Evolutionary conservation across 1,140 invertebrate genomes (phyloP).

Genomic region (Bombus polaris): DNA sequence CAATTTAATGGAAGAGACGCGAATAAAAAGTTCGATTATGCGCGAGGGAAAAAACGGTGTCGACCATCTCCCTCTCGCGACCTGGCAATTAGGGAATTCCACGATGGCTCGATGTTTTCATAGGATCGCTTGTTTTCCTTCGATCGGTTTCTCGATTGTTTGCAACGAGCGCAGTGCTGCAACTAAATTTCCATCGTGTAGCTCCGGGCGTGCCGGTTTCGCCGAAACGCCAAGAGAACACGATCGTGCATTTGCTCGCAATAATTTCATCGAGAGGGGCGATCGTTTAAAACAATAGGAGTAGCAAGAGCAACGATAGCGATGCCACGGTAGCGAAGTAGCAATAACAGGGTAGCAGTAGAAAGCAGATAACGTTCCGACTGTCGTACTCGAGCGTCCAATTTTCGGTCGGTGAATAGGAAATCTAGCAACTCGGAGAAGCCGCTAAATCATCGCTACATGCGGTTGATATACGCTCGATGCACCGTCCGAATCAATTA

Average conservation of each 20-base stretch:
- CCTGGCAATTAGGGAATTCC: not conserved
- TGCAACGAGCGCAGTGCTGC: not conserved
- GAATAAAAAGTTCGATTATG: conserved; percentile 15
- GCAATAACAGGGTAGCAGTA: not conserved
- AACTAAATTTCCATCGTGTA: not conserved
- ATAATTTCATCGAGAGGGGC: not conserved
- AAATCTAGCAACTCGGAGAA: conserved; percentile 17
- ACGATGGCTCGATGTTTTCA: not conserved
- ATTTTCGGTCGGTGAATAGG: conserved; percentile 11
- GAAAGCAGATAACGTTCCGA: not conserved
- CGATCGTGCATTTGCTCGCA: not conserved
- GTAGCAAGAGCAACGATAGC: not conserved
- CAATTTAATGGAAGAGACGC: conserved; percentile 52
- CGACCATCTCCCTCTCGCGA: not conserved
- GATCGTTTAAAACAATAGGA: not conserved
- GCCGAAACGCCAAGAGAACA: not conserved
- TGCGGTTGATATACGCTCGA: not conserved
- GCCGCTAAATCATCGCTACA: conserved; percentile 35
- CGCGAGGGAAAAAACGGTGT: not conserved
- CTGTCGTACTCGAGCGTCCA: not conserved
- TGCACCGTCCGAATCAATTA: conserved; percentile 25
- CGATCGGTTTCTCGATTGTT: not conserved
- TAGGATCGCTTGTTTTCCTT: not conserved
- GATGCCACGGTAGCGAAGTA: not conserved
- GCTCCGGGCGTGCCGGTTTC: not conserved